Evolutionary conservation across 2,888 invertebrate genomes (phyloP), one percentile per base, ranked within the genome.

Genomic region (Sclerodermus sp.): DNA sequence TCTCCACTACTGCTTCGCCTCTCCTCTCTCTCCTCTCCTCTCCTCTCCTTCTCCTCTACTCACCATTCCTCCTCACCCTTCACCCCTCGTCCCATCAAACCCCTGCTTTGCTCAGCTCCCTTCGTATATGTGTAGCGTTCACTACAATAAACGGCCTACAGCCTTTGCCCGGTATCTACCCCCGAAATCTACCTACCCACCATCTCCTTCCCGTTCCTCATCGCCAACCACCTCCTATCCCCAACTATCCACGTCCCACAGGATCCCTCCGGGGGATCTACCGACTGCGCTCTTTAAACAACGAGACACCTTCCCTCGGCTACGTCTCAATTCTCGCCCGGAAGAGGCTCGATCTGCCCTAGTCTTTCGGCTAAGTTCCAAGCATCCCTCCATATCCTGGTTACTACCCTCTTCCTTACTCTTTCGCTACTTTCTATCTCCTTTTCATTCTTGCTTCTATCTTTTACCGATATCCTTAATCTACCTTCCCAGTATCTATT

Each of bases 271-370:
- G 51, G 62, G 65, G 62, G 56, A 55, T 60, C 63, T 56, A 55
- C 65, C 55, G 60, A 64, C 60, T 64, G 64, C 63, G 63, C 66
- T 64, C 66, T 64, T 64, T 64, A 64, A 64, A 64, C 64, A 64
- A 64, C 65, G 63, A 62, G 64, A 64, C 63, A 64, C 63, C 65
- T 64, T 64, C 62, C 57, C 65, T 57, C 55, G 63, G 47, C 63
- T 64, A 64, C 57, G 55, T 64, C 63, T 64, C 63, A 64, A 64
- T 64, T 64, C 65, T 64, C 63, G 59, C 59, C 57, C 59, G 57
- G 59, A 64, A 64, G 59, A 59, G 55, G 59, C 57, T 49, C 48
- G 63, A 64, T 63, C 62, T 59, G 53, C 57, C 23, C 53, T 56
- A 62, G 50, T 48, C 59, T 62, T 64, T 62, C 62, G 51, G 48